phyloP scores from a whole-genome alignment of 1,140 invertebrate species.

The Eciton burchellii region DNA sequence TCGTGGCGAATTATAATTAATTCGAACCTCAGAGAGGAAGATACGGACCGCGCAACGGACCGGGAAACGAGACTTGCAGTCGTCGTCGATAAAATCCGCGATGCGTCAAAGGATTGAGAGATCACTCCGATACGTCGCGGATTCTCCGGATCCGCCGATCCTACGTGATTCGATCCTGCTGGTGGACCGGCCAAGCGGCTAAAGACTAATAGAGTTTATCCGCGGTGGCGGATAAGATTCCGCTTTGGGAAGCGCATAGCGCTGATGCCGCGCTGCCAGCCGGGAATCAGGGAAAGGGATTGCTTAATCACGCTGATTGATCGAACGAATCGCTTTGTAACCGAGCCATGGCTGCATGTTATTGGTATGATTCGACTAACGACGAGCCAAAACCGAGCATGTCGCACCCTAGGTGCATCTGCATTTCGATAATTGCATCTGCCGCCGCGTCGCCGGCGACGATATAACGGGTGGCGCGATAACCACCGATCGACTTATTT shows the following conservation, averaged over 20 bases:
- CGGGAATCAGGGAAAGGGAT: constrained; percentile 45
- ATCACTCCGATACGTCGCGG: not conserved
- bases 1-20: too few species aligned
- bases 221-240: constrained; percentile 37
- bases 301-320: constrained; percentile 58
- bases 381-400: constrained; percentile 41
- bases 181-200: not conserved
- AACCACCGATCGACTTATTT: not conserved
- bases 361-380: constrained; percentile 49
- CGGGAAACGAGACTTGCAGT: too few species aligned
- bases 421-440: constrained; percentile 56
- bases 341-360: constrained; percentile 3
- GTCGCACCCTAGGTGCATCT: constrained; percentile 35
- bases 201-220: constrained; percentile 34
- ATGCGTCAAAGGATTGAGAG: not conserved
- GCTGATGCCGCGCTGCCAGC: constrained; percentile 14
- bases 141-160: not conserved
- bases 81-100: not conserved
- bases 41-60: too few species aligned
- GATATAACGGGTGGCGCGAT: constrained; percentile 4
- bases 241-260: constrained; percentile 28
- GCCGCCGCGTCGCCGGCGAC: not conserved
- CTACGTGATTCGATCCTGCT: constrained; percentile 18
- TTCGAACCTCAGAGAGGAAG: too few species aligned
- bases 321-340: constrained; percentile 52